Conservation (phyloP, 2,113 vertebrate species). For the Otolemur garnettii region DNA sequence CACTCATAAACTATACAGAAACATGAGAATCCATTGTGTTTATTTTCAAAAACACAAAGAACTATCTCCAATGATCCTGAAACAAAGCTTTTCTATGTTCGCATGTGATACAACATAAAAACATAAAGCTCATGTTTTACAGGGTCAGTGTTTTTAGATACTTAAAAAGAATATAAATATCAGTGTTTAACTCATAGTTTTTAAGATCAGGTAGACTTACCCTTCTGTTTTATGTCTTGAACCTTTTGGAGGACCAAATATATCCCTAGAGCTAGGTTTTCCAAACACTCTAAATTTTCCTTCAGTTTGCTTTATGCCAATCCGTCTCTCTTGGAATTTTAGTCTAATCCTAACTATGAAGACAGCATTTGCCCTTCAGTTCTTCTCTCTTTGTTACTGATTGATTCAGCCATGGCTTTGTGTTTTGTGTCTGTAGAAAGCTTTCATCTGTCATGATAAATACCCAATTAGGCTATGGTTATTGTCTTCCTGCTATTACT, state of each 20-base stretch:
- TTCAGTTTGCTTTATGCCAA: neutral
- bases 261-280: neutral
- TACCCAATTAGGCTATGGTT: slow-evolving; percentile 19
- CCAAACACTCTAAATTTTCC: neutral
- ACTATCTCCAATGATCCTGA: neutral
- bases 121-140: neutral
- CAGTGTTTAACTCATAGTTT: neutral
- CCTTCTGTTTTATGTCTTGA: neutral
- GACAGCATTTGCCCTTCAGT: neutral
- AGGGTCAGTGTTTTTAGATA: neutral
- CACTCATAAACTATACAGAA: neutral
- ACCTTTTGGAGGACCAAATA: neutral
- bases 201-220: neutral
- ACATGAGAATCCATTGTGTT: neutral
- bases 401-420: slow-evolving; percentile 40
- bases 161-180: neutral
- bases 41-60: neutral
- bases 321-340: neutral
- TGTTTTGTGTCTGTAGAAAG: neutral
- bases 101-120: neutral
- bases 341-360: neutral
- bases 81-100: neutral
- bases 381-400: slow-evolving; percentile 38
- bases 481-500: slow-evolving; percentile 18
- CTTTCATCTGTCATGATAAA: slow-evolving; percentile 25